Percentiles rank a stretch among this genome's conserved stretches.
Evolutionary conservation across 2,113 vertebrate species (phyloP).

Genomic region (Cisticola juncidis): DNA sequence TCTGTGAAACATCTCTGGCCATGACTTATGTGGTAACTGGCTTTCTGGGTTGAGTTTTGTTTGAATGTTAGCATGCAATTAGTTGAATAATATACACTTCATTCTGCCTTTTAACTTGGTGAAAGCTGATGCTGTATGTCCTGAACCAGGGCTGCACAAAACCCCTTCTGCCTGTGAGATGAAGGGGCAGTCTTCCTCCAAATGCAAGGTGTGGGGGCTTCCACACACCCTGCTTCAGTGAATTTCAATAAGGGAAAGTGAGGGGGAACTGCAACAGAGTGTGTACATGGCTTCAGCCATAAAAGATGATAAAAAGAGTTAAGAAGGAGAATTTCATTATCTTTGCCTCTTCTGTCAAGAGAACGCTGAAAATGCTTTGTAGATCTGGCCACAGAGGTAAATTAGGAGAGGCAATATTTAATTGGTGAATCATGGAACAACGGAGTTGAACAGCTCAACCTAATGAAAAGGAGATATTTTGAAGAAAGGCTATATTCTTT

Average conservation of each 20-base stretch:
- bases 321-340: background rate
- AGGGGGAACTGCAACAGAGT: background rate
- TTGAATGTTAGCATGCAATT: background rate
- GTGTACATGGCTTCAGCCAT: background rate
- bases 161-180: background rate
- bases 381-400: background rate
- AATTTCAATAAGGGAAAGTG: background rate
- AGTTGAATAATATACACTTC: background rate
- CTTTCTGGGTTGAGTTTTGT: background rate
- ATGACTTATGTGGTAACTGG: fast-evolving
- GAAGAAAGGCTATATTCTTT: background rate
- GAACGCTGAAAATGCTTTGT: background rate
- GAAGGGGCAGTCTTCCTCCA: background rate
- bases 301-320: background rate
- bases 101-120: background rate
- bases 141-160: background rate
- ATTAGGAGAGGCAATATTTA: background rate
- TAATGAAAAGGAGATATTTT: background rate
- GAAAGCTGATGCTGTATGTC: background rate
- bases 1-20: background rate
- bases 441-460: background rate
- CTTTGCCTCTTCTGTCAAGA: background rate
- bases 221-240: fast-evolving
- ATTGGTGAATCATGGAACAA: background rate
- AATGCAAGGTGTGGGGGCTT: background rate